Conservation (phyloP, 2,113 vertebrate genomes). For the Glaucomys volans region DNA sequence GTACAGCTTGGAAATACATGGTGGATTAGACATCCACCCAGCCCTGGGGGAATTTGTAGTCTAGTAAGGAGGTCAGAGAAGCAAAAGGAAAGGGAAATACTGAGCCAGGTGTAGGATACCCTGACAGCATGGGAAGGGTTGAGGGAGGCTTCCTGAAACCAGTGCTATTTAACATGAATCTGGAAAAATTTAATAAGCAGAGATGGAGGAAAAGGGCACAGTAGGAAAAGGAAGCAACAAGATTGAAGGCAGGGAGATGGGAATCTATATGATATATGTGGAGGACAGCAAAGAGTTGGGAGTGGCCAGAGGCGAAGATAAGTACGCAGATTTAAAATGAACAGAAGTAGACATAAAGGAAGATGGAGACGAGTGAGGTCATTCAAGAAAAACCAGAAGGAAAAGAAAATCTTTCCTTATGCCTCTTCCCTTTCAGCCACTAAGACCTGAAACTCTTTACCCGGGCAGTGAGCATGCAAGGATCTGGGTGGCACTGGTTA, state of each 20-base stretch:
- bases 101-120: neutral
- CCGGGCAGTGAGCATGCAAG: neutral
- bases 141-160: neutral
- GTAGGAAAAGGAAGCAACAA: neutral
- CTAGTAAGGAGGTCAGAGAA: neutral
- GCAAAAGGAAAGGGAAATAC: neutral
- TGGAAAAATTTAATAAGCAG: neutral
- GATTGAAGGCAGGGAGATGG: neutral
- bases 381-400: neutral
- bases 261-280: neutral
- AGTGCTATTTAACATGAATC: neutral
- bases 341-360: neutral
- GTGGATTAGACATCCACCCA: neutral
- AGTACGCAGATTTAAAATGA: neutral
- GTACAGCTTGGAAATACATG: neutral
- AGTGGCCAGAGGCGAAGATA: neutral
- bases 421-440: neutral
- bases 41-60: neutral
- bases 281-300: neutral
- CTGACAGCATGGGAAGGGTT: neutral
- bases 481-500: neutral
- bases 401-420: neutral
- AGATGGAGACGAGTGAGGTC: neutral
- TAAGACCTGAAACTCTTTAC: neutral
- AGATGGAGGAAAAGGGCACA: neutral